Conservation (phyloP, 2,113 vertebrate genomes). For the Lepisosteus oculatus region DNA sequence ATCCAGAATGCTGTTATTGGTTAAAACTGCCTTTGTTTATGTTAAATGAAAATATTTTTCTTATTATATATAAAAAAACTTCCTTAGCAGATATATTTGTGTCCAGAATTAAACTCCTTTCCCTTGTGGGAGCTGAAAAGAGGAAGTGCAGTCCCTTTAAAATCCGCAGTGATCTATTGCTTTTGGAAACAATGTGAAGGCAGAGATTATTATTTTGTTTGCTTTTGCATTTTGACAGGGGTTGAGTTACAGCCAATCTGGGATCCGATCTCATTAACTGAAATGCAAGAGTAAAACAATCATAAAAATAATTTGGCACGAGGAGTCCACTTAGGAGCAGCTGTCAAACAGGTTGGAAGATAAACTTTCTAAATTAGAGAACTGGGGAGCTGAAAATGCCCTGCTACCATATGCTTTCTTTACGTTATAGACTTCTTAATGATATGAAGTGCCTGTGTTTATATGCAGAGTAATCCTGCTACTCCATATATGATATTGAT, state of each 20-base stretch:
- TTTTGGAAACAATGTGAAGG: conserved; percentile 44
- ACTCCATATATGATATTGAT: conserved; percentile 90
- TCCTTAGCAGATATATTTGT: not conserved
- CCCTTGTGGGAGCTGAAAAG: conserved; percentile 22
- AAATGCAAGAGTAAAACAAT: conserved; percentile 89
- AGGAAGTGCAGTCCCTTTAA: conserved; percentile 19
- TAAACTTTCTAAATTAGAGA: conserved; percentile 83
- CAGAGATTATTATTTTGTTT: conserved; percentile 52
- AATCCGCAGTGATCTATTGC: conserved; percentile 39
- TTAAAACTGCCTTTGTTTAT: too few relatives aligned
- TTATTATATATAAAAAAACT: not conserved
- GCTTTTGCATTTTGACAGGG: conserved; percentile 83
- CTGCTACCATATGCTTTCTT: conserved; percentile 73
- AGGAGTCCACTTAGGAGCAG: conserved; percentile 85
- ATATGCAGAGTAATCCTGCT: conserved; percentile 73
- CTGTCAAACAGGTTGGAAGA: conserved; percentile 87
- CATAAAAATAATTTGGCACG: conserved; percentile 94
- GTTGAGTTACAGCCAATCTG: conserved; percentile 85
- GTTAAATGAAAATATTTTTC: not conserved
- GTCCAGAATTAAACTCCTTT: not conserved
- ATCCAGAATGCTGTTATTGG: too few relatives aligned
- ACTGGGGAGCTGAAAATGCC: conserved; percentile 53
- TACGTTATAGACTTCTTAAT: conserved; percentile 82
- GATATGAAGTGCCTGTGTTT: conserved; percentile 82
- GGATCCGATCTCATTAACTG: conserved; percentile 94